Evolutionary conservation across 2,113 vertebrate genomes (phyloP).

Genomic region (Bostrychus sinensis): DNA sequence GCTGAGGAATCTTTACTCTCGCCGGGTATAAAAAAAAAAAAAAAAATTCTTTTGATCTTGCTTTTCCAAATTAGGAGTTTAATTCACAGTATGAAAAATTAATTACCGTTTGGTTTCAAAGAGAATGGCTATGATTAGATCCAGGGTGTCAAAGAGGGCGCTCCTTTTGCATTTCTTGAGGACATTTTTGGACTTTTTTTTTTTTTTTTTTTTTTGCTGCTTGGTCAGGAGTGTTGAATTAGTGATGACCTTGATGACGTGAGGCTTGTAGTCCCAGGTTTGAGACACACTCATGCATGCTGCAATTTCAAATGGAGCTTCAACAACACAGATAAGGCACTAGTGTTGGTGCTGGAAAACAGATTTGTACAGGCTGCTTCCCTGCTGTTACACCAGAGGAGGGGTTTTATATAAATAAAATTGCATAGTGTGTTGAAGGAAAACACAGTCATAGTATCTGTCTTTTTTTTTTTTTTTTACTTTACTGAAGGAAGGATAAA

Average conservation of each 20-base stretch:
- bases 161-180: conserved; percentile 46
- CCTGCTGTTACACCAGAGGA: conserved; percentile 24
- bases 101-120: conserved; percentile 76
- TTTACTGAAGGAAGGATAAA: conserved; percentile 37
- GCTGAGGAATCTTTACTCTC: conserved; percentile 77
- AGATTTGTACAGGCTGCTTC: conserved; percentile 25
- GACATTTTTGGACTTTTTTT: conserved; percentile 33
- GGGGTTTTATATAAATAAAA: conserved; percentile 37
- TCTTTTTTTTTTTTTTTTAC: conserved; percentile 39
- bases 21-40: conserved; percentile 68
- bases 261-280: conserved; percentile 52
- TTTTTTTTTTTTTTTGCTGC: conserved; percentile 48
- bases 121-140: conserved; percentile 62
- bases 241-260: conserved; percentile 63
- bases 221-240: conserved; percentile 59
- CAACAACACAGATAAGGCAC: conserved; percentile 32
- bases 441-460: conserved; percentile 48
- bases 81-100: conserved; percentile 75
- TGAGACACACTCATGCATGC: conserved; percentile 2
- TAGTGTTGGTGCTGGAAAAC: conserved; percentile 1
- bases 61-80: conserved; percentile 75
- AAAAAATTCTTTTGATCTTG: conserved; percentile 75
- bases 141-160: conserved; percentile 51
- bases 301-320: conserved; percentile 37
- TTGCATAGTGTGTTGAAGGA: conserved; percentile 33